A percentile compares a stretch with the other conserved stretches of the same genome.
phyloP scores from a whole-genome alignment of 2,797 vertebrate genomes.

The Cryptoprocta ferox region DNA sequence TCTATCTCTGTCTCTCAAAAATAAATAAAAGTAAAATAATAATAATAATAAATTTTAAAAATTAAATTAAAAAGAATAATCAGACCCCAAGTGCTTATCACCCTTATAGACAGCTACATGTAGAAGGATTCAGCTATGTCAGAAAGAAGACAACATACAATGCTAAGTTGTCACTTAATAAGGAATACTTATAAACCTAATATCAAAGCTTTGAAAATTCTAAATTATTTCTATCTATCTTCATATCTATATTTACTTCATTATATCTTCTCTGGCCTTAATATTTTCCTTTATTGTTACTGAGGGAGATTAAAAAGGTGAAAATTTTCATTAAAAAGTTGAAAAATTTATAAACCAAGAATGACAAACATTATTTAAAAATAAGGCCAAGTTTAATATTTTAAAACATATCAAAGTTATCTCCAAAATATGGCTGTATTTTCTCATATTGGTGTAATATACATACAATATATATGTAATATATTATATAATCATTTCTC shows the following conservation, averaged over 20 bases:
- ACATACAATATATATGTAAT: not conserved
- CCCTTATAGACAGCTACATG: not conserved
- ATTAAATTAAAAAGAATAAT: not conserved
- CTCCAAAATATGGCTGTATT: not conserved
- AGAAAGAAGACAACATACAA: not conserved
- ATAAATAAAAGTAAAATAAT: too few species aligned
- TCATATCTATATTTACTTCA: not conserved
- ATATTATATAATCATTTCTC: constrained; percentile 16
- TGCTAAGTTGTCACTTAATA: not conserved
- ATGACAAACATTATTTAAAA: not conserved
- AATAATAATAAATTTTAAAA: too few species aligned
- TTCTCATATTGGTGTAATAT: not conserved
- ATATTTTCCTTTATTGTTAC: not conserved
- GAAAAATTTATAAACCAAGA: not conserved
- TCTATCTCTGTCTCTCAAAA: too few species aligned
- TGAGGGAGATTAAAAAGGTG: not conserved
- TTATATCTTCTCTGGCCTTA: not conserved
- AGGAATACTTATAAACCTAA: not conserved
- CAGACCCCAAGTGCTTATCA: not conserved
- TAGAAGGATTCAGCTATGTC: not conserved
- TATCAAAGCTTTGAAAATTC: not conserved
- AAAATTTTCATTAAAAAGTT: not conserved
- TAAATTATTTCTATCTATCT: not conserved
- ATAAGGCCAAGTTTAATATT: not conserved
- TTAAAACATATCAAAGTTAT: not conserved